Base-by-base conservation (phyloP, 2,888 invertebrate species). In the Acanthosepion pharaonis region DNA sequence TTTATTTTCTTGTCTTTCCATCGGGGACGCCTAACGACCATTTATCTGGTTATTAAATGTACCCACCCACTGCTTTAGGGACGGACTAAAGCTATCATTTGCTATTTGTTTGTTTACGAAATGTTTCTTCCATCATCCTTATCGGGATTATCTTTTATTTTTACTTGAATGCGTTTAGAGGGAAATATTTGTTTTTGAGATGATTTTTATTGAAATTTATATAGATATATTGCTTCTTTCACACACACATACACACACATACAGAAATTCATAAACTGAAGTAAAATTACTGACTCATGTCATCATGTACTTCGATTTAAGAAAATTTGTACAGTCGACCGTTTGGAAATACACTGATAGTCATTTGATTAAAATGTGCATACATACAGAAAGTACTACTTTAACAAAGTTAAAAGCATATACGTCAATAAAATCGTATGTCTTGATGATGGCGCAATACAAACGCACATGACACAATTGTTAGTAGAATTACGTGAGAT, bases 31-130 rank as follows among this genome's bases (percentile, higher is more conserved):
- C 78, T n/a, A 33, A 78, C 78, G 78, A 33, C 33, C 78, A 78
- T 78, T 78, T 78, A 78, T 78, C 78, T 33, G n/a, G 78, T 78
- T 78, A 78, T 78, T 78, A 78, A 78, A 78, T 78, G n/a, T 78
- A n/a, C 78, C 78, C 78, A 78, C 78, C 78, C 78, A 78, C 78
- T 33, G 78, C 78, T n/a, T 78, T 78, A 78, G 78, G 78, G 78
- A 78, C 78, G 78, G 78, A 78, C 78, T 9, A 78, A 78, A 78
- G 78, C 78, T 78, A 78, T 78, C 78, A 78, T n/a, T 78, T 78
- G 78, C n/a, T 33, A 33, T 78, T 78, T 33, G 78, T 78, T 78
- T 78, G 6, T 78, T n/a, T 78, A 33, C 33, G 78, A 33, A 78
- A 15, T 78, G 8, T 78, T 78, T 78, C n/a, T 55, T 55, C 20